These are phyloP conservation scores for Exocentrus adspersus DNA, from an alignment of 2,888 invertebrate genomes.

Conservation along the genomic window DNA sequence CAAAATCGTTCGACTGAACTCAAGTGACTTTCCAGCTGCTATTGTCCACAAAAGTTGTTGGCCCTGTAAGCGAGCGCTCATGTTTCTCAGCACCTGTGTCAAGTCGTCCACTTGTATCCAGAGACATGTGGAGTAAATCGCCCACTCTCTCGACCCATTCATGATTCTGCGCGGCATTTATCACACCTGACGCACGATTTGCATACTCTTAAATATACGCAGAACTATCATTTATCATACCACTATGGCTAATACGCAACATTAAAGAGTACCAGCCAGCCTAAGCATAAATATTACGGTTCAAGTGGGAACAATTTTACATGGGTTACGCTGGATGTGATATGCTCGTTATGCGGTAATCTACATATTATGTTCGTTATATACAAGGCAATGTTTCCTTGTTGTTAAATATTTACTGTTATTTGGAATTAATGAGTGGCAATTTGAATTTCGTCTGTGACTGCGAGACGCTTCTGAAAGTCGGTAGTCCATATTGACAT, in stretches of 20 bases:
- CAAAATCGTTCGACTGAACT: no score
- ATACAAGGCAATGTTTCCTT: neutral
- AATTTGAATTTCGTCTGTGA: neutral
- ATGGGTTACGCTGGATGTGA: conserved; percentile 7
- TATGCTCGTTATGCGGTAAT: conserved; percentile 9
- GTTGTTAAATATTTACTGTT: neutral
- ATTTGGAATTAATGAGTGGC: neutral
- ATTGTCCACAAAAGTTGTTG: neutral
- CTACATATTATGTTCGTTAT: conserved; percentile 5
- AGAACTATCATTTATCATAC: conserved; percentile 15
- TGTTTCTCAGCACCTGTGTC: conserved; percentile 3
- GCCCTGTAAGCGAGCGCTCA: neutral
- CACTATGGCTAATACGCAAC: conserved; percentile 5
- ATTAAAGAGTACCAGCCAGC: conserved; percentile 1
- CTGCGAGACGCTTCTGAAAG: neutral
- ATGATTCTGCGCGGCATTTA: conserved; percentile 4
- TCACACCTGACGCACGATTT: conserved; percentile 15
- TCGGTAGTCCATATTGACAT: neutral
- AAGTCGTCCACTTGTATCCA: conserved; percentile 7
- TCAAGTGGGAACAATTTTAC: conserved; percentile 17
- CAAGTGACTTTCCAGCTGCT: no score
- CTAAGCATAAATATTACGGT: conserved; percentile 14
- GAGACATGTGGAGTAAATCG: conserved; percentile 13
- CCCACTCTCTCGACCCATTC: conserved; percentile 14
- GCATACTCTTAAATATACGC: conserved; percentile 17